A percentile compares a stretch with the other conserved stretches of the same genome.
phyloP scores from a whole-genome alignment of 2,888 invertebrate genomes.

The Matsumyia berberina region DNA sequence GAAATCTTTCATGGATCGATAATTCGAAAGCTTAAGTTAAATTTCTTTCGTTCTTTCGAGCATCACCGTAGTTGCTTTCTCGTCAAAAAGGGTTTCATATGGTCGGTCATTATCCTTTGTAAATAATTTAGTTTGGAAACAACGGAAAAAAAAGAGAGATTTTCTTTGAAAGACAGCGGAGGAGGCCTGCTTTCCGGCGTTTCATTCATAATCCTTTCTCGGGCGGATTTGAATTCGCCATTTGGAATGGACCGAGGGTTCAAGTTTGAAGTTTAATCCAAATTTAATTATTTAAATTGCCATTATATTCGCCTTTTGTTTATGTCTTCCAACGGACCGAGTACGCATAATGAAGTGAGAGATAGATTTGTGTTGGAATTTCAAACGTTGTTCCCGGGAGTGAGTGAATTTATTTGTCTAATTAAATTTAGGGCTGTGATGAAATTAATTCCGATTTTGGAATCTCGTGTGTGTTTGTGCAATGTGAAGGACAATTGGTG shows the following conservation, averaged over 20 bases:
- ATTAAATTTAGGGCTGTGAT: constrained; percentile 5
- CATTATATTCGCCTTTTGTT: constrained; percentile 34
- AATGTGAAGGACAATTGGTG: constrained; percentile 1
- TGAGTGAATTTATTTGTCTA: constrained; percentile 11
- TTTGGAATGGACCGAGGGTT: constrained; percentile 35
- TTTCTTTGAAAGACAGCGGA: constrained; percentile 9
- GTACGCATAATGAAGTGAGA: constrained; percentile 16
- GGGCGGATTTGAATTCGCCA: constrained; percentile 42
- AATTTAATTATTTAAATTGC: constrained; percentile 71
- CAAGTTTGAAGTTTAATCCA: constrained; percentile 52
- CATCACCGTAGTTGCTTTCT: not conserved
- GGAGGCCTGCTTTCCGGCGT: constrained; percentile 36
- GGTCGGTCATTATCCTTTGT: constrained; percentile 56
- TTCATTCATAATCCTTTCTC: constrained; percentile 49
- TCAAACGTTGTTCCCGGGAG: not conserved
- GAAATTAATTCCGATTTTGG: constrained; percentile 13
- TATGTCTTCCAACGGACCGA: constrained; percentile 12
- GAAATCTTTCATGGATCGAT: constrained; percentile 51
- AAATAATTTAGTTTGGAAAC: constrained; percentile 44
- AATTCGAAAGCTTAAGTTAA: constrained; percentile 45
- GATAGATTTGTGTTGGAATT: constrained; percentile 2
- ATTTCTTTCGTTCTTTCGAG: not conserved
- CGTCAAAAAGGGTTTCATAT: constrained; percentile 37
- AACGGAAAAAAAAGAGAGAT: not conserved
- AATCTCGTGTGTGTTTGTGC: constrained; percentile 20